Conservation (phyloP, 2,888 invertebrate genomes). For the Pterostichus madidus region DNA sequence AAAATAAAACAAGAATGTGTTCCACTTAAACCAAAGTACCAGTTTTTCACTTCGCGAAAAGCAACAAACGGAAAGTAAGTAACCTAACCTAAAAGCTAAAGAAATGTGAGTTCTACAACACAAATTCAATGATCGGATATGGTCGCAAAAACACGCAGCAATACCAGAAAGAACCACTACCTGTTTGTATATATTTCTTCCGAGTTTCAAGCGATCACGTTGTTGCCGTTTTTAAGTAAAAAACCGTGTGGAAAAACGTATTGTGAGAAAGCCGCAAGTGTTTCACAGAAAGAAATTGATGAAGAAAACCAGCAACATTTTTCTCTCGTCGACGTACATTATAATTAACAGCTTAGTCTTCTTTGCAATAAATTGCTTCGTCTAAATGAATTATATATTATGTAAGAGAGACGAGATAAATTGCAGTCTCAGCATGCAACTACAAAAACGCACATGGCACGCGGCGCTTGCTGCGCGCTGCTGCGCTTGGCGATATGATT, state of each 20-base stretch:
- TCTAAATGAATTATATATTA: conserved; percentile 64
- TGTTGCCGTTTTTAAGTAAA: conserved; percentile 46
- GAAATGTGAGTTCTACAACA: conserved; percentile 17
- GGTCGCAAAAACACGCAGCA: conserved; percentile 19
- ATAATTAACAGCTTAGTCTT: conserved; percentile 56
- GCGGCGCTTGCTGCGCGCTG: background rate
- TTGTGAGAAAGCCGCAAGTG: conserved; percentile 64
- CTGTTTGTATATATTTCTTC: conserved; percentile 54
- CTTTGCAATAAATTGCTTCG: conserved; percentile 51
- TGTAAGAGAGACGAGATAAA: conserved; percentile 15
- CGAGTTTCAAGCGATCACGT: background rate
- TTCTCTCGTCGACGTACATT: conserved; percentile 59
- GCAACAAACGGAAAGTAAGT: conserved; percentile 32
- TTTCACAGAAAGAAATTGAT: conserved; percentile 62
- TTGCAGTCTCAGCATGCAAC: conserved; percentile 48
- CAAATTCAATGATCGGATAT: conserved; percentile 30
- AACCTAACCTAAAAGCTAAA: conserved; percentile 23
- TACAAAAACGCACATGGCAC: conserved; percentile 42
- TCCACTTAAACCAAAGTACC: conserved; percentile 17
- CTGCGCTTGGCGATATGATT: background rate
- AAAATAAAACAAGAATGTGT: conserved; percentile 39
- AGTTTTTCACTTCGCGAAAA: conserved; percentile 31
- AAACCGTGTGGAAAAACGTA: conserved; percentile 49
- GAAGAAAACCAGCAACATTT: conserved; percentile 57
- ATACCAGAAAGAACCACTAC: conserved; percentile 27